Base-by-base conservation (phyloP, 2,888 invertebrate genomes). In the Cheilosia scutellata region DNA sequence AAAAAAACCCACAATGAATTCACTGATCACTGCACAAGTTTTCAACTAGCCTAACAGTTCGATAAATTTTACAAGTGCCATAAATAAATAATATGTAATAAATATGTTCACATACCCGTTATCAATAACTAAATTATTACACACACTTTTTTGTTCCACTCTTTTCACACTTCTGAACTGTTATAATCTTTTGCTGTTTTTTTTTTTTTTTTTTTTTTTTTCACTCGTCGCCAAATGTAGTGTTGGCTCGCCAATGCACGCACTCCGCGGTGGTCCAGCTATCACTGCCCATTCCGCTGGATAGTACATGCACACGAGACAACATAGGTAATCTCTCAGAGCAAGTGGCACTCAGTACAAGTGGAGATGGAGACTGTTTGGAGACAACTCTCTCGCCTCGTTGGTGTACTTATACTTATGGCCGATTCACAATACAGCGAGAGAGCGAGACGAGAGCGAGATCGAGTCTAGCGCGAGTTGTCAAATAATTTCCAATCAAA, bases 211-310 rank as follows among this genome's bases (percentile, higher is more conserved):
- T 33, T 16, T 55, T 55, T 37, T 11, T 16, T 57, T 33, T 33
- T 33, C 5, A 16, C 57, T 37, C 57, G 33, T 37, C 57, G 57
- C 57, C 57, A 57, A 57, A 20, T 40, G 25, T 58, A 58, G 58
- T 37, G 25, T 58, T 20, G 58, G 58, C 58, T 58, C 37, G 58
- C 58, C 37, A 58, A 37, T 40, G 37, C 58, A 58, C 25, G 37
- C 25, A 40, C 58, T 37, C 58, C 37, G 37, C 37, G 37, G 37
- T 37, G 37, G 37, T 37, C 37, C 7, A 37, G 7, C 37, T 37
- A 7, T 7, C 37, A 7, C 7, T 11, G 7, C 9, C 37, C 37
- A 37, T 37, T 37, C 37, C 37, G 37, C 37, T 37, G 37, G 37
- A 11, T 11, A 9, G 37, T 37, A 37, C 11, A 37, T 37, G 37